Conservation (phyloP, 1,140 invertebrate species). For the Aplysia californica region DNA sequence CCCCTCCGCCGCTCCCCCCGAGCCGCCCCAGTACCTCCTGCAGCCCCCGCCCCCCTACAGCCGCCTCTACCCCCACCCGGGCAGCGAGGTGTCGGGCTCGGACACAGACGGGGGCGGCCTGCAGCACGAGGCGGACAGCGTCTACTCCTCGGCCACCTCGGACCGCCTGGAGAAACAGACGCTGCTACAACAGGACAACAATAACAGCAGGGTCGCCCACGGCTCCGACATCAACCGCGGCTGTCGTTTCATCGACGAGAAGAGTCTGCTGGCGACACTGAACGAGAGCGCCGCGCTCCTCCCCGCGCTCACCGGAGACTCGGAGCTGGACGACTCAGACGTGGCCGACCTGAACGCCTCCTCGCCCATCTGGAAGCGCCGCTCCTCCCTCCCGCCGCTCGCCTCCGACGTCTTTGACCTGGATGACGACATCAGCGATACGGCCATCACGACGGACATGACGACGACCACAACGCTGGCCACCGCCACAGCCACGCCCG, state of each 20-base stretch:
- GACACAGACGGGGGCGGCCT: background rate
- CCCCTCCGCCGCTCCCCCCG: background rate
- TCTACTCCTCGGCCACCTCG: slow-evolving; percentile 19
- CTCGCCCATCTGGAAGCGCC: slow-evolving; percentile 59
- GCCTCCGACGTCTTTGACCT: slow-evolving; percentile 33
- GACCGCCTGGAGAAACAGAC: slow-evolving; percentile 27
- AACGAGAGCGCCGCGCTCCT: slow-evolving; percentile 57
- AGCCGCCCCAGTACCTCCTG: background rate
- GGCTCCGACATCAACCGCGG: slow-evolving; percentile 44
- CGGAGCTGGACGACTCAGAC: background rate
- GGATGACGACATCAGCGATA: slow-evolving; percentile 26
- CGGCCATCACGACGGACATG: background rate
- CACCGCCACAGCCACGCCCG: background rate
- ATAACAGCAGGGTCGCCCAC: background rate
- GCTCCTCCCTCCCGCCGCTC: slow-evolving; percentile 30
- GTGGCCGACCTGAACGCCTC: background rate
- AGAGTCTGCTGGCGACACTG: slow-evolving; percentile 59
- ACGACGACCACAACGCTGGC: background rate
- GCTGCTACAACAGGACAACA: slow-evolving; percentile 26
- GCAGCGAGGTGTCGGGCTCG: slow-evolving; percentile 13
- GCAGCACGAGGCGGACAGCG: slow-evolving; percentile 14
- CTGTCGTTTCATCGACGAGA: slow-evolving; percentile 62
- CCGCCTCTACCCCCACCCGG: background rate
- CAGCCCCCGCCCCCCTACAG: slow-evolving; percentile 19
- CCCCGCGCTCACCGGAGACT: slow-evolving; percentile 23